Base-by-base conservation (phyloP, 2,797 vertebrate species). In the Microctenopoma steveboyesi region DNA sequence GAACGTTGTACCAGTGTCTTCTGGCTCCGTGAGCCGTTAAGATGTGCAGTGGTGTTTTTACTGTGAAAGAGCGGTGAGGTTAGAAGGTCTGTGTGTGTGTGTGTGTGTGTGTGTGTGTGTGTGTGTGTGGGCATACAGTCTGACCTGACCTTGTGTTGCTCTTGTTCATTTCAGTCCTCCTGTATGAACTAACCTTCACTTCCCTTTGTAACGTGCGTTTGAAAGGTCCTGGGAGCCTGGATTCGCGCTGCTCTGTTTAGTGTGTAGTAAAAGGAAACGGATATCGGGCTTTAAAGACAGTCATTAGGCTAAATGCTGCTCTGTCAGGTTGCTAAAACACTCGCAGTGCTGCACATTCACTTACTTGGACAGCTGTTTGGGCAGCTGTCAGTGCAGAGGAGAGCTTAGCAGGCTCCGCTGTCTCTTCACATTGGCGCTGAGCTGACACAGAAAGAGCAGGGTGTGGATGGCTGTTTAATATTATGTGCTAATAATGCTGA, bases 401-500 rank as follows among this genome's bases (percentile, higher is more conserved):
- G 56, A 10, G 56, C 46, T 74, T 56, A 48, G 22, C 25, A 2
- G 0, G 51, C 62, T 58, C 73, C 28, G n/a, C 61, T 64, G 65
- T 82, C 64, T 57, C 58, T 57, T 81, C 59, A 42, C 59, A 43
- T 77, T 5, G 43, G 16, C 5, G 59, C 28, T 56, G 70, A 70
- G 78, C 48, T 55, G 40, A 73, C 43, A 51, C 71, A 76, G 74
- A 78, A 71, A 72, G 66, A 79, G 43, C 71, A 64, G 71, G 13
- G 50, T 67, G 74, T 72, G 73, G 76, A 62, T 5, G 59, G 47
- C 11, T 54, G 53, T 84, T 85, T 84, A 64, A 83, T 72, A 76
- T 64, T 35, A 77, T 35, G 63, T 55, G 48, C 57, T 84, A 83
- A 86, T 82, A 39, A 74, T 4, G 25, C 72, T 84, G 78, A 87